Evolutionary conservation across 1,140 invertebrate genomes (phyloP), one percentile per base, ranked within the genome.

Genomic region (Macrotrachela quadricornifera): DNA sequence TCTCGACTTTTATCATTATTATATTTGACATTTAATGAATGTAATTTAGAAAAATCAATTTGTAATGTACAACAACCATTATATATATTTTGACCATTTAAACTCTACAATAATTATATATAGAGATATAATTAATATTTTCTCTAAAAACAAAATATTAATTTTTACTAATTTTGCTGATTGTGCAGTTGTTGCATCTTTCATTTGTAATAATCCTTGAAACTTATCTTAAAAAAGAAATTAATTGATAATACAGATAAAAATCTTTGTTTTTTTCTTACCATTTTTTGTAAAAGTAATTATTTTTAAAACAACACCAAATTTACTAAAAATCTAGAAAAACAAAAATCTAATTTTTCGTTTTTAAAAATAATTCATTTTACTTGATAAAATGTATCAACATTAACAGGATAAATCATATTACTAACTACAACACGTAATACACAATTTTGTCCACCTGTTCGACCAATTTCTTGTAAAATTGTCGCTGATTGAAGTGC

Each of bases 1-100:
- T 99, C 92, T 46, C 92, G 76, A 49, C 85, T 91, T 72, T 97
- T 97, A 74, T 97, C 92, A 72, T 99, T 99, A 75, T 97, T 97
- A 75, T 91, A 99, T 69, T 94, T 95, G 39, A 99, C 90, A 72
- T 96, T 96, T 56, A 99, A 75, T 56, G 83, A 87, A 56, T 82
- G 81, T 77, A 95, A 79, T 72, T 92, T 94, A 58, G 84, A 88
- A 73, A 90, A 94, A 70, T 95, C 88, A 63, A 95, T 92, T 65
- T 86, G 81, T 58, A 95, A 73, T 13, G 85, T 91, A 74, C 87
- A 92, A 73, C 87, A 90, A 46, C 83, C 84, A 68, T 87, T 91
- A 78, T 91, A 94, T 60, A 94, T 87, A 65, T 91, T 91, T 69
- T 92, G 87, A 0, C 87, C 86, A 66, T 94, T 86, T 57, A 92